Percentiles rank a stretch among this genome's conserved stretches.
phyloP scores from a whole-genome alignment of 2,888 invertebrate genomes.

The Mantis religiosa region DNA sequence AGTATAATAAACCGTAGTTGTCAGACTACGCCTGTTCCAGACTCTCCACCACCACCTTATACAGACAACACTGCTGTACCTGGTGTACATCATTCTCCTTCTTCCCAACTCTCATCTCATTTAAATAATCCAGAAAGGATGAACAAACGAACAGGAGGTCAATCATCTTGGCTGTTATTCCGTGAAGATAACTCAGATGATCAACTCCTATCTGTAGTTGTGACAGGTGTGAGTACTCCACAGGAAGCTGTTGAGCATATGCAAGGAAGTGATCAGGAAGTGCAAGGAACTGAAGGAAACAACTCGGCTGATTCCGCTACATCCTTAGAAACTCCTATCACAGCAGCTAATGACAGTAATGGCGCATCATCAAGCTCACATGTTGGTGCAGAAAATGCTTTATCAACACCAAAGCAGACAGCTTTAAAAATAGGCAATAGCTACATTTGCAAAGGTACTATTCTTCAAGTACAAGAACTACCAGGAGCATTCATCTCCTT shows the following conservation, averaged over 20 bases:
- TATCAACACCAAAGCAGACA: neutral
- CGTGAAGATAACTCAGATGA: conserved; percentile 6
- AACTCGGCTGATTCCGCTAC: neutral
- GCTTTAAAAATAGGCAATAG: neutral
- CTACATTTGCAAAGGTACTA: neutral
- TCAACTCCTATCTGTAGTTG: neutral
- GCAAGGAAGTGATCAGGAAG: neutral
- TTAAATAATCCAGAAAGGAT: conserved; percentile 34
- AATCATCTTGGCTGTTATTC: conserved; percentile 21
- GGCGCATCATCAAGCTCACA: neutral
- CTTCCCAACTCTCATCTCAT: conserved; percentile 32
- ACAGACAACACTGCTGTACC: conserved; percentile 24
- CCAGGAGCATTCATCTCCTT: neutral
- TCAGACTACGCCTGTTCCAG: conserved; percentile 34
- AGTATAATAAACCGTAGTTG: conserved; percentile 30
- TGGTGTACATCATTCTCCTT: neutral
- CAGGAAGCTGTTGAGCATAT: neutral
- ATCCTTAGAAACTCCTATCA: neutral
- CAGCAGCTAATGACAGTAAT: neutral
- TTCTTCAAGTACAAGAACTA: neutral
- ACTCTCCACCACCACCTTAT: conserved; percentile 37
- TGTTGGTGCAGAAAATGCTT: neutral
- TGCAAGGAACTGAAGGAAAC: neutral
- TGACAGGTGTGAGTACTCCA: neutral
- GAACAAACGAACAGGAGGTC: neutral